Base-by-base conservation (phyloP, 1,140 invertebrate genomes). In the Drosophila nannoptera region DNA sequence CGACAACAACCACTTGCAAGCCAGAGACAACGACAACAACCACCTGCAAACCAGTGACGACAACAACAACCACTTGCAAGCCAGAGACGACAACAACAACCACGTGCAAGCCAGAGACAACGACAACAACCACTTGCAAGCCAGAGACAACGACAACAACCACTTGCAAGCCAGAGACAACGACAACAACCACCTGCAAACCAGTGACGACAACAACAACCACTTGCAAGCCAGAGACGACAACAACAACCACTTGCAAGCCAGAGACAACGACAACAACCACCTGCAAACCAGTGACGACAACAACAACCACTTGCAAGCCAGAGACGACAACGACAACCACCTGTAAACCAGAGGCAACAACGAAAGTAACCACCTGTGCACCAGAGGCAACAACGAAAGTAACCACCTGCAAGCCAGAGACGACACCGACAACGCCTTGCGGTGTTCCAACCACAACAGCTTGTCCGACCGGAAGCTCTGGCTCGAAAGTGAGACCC, bases 251-350 rank as follows among this genome's bases (percentile, higher is more conserved):
- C 9, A 69, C 66, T 0, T 50, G 42, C 7, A 12, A 12, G 8
- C 12, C 11, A 54, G n/a, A n/a, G n/a, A n/a, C n/a, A n/a, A n/a
- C n/a, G n/a, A 66, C 75, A 7, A 75, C 69, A 31, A 68, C 68
- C 7, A 42, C 66, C 0, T 60, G 46, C 14, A 7, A n/a, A 6
- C 40, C 40, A 7, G 12, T 2, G 0, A 36, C 38, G 0, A 8
- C 14, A 16, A 69, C 68, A 11, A 77, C 69, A 12, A 71, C 68
- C 5, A 36, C 69, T 0, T 61, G 43, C 12, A 7, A n/a, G 7
- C 40, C 40, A 7, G n/a, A n/a, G n/a, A n/a, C n/a, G n/a, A 11
- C 7, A 0, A 36, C 33, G 0, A 29, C 32, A 8, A 29, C 36
- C 11, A 43, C 49, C 7, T 60, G 63, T 7, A 22, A 22, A 3